These are phyloP conservation scores for Theocolax elegans DNA, from an alignment of 1,140 invertebrate species.

Conservation along the genomic window DNA sequence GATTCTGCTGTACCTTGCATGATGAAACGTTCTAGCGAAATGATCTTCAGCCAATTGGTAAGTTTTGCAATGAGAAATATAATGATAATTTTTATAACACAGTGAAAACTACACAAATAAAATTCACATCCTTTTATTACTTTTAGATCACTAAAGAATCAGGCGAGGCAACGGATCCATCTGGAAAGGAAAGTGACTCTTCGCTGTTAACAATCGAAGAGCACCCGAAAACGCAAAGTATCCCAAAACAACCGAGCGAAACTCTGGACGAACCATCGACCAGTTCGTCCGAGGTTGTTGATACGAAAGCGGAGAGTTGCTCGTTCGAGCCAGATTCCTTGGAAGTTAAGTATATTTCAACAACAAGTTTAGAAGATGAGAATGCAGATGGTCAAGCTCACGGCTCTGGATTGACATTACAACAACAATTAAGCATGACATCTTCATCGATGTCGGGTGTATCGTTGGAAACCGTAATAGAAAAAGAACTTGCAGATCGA, in stretches of 20 bases:
- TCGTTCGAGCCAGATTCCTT: constrained; percentile 42
- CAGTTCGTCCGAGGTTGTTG: neutral
- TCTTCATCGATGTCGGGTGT: constrained; percentile 62
- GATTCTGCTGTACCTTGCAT: constrained; percentile 66
- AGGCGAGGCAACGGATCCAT: neutral
- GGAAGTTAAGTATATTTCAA: constrained; percentile 44
- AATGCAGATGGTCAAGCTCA: constrained; percentile 38
- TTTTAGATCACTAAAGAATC: constrained; percentile 32
- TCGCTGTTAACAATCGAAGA: neutral
- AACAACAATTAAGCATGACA: constrained; percentile 63
- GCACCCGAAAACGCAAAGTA: neutral
- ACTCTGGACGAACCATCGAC: neutral
- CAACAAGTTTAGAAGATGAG: constrained; percentile 40
- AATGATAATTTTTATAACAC: neutral
- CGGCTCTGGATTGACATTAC: constrained; percentile 47
- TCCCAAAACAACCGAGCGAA: neutral
- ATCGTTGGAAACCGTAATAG: constrained; percentile 64
- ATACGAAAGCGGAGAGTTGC: constrained; percentile 15
- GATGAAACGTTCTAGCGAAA: constrained; percentile 90
- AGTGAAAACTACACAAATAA: neutral
- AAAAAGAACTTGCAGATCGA: constrained; percentile 68
- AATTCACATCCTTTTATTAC: neutral
- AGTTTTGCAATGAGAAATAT: neutral
- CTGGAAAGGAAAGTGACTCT: neutral
- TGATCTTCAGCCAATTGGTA: constrained; percentile 82